Conservation (phyloP, 64 coral and sea anemone genomes). For the Trachythela sp. region DNA sequence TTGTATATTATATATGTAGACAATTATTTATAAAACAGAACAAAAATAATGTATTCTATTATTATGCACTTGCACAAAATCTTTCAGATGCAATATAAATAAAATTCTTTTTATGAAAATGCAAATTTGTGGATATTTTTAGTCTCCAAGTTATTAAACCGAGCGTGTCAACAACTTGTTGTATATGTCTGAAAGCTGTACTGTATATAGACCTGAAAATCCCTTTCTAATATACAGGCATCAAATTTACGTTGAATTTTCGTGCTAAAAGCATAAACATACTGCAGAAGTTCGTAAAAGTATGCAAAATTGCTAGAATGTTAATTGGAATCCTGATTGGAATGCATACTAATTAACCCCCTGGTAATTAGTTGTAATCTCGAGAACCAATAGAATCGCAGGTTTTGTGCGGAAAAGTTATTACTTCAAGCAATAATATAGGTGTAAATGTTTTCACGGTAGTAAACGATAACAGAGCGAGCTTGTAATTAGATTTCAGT, state of each 20-base stretch:
- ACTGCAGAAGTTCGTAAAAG: not conserved
- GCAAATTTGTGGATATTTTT: not conserved
- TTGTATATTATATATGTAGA: slow-evolving; percentile 5
- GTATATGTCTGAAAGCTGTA: too few relatives aligned
- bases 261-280: not conserved
- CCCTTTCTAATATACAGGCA: not conserved
- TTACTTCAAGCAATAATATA: too few relatives aligned
- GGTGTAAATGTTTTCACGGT: too few relatives aligned
- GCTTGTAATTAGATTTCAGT: too few relatives aligned
- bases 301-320: not conserved
- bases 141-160: not conserved
- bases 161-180: too few relatives aligned
- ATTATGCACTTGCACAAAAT: not conserved
- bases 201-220: too few relatives aligned
- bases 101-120: not conserved
- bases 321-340: not conserved
- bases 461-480: too few relatives aligned
- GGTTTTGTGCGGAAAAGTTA: not conserved
- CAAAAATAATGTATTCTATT: not conserved
- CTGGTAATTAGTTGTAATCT: not conserved
- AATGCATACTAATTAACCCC: not conserved
- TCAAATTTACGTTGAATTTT: too few relatives aligned
- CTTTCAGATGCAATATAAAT: not conserved
- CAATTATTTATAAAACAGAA: not conserved
- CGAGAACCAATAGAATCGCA: not conserved